Percentiles rank a stretch among this genome's conserved stretches.
These are phyloP conservation scores for Drosophila differens DNA, from an alignment of 2,888 invertebrate genomes.

Conservation along the genomic window DNA sequence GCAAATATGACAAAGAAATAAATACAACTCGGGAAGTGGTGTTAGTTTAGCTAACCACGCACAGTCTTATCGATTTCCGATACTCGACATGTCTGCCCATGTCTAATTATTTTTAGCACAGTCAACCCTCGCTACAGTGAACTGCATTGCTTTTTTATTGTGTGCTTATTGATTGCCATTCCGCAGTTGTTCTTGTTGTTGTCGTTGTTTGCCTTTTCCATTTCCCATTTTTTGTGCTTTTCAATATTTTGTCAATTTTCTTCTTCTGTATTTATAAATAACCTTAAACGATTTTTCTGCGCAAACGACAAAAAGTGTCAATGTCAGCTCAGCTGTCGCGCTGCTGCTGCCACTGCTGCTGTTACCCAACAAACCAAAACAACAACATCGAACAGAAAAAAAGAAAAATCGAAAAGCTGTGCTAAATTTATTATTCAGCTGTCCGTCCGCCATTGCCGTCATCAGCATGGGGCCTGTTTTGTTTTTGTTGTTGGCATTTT, in stretches of 20 bases:
- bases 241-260: slow-evolving; percentile 17
- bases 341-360: slow-evolving; percentile 46
- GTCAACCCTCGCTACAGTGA: neutral
- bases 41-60: slow-evolving; percentile 5
- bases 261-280: slow-evolving; percentile 65
- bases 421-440: slow-evolving; percentile 78
- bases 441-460: slow-evolving; percentile 50
- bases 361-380: slow-evolving; percentile 44
- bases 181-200: neutral
- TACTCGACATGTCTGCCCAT: slow-evolving; percentile 9
- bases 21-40: slow-evolving; percentile 42
- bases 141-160: neutral
- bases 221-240: slow-evolving; percentile 16
- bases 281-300: slow-evolving; percentile 70
- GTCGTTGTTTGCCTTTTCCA: neutral
- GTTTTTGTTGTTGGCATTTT: slow-evolving; percentile 20
- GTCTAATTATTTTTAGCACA: neutral
- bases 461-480: slow-evolving; percentile 35
- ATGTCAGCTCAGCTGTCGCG: slow-evolving; percentile 75
- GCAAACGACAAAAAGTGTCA: slow-evolving; percentile 73
- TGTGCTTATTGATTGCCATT: slow-evolving; percentile 6
- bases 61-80: slow-evolving; percentile 50
- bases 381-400: slow-evolving; percentile 22
- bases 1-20: slow-evolving; percentile 16
- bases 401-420: slow-evolving; percentile 73